These are phyloP conservation scores for Rhynchonycteris naso DNA, from an alignment of 2,797 vertebrate species.

Conservation along the genomic window DNA sequence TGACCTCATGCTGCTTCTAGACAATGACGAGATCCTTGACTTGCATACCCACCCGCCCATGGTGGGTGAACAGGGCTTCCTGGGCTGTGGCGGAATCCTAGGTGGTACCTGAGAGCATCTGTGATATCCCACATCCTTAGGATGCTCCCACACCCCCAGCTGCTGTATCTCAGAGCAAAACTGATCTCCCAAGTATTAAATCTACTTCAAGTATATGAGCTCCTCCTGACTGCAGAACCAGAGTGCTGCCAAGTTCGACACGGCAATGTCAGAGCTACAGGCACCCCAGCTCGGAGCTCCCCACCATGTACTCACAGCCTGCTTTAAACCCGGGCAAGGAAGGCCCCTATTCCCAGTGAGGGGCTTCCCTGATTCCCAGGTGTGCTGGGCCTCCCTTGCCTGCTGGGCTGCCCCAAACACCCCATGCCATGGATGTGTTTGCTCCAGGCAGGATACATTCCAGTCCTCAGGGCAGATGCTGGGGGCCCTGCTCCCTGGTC, in stretches of 20 bases:
- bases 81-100: not conserved
- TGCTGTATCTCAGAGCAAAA: not conserved
- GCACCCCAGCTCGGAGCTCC: too few species aligned
- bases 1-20: not conserved
- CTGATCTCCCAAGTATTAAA: not conserved
- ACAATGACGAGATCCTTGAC: not conserved
- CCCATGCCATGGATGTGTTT: not conserved
- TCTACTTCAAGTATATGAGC: too few species aligned
- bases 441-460: not conserved
- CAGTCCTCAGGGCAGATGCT: too few species aligned
- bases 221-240: not conserved
- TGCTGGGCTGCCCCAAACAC: not conserved
- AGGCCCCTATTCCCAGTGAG: too few species aligned
- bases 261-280: not conserved
- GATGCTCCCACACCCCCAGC: too few species aligned
- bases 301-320: rapidly evolving
- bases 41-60: not conserved
- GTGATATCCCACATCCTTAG: too few species aligned
- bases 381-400: not conserved
- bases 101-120: not conserved
- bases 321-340: too few species aligned
- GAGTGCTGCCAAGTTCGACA: too few species aligned
- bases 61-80: not conserved
- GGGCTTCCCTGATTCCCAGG: too few species aligned
- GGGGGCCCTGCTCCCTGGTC: too few species aligned